Percentiles rank a stretch among this genome's conserved stretches.
Evolutionary conservation across 2,797 vertebrate species (phyloP).

Genomic region (Xyrichtys novacula): DNA sequence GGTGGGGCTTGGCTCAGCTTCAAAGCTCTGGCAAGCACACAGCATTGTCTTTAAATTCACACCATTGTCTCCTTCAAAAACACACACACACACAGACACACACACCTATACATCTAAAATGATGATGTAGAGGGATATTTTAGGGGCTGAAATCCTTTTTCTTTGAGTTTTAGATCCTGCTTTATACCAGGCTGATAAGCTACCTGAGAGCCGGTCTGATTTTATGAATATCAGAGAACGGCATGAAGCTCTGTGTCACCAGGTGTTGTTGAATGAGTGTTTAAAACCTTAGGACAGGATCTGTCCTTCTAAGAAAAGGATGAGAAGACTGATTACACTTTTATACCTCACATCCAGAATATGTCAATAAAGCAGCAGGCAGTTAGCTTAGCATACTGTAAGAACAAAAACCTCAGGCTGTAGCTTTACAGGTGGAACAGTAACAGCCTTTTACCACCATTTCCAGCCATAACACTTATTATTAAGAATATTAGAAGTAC

Average conservation of each 20-base stretch:
- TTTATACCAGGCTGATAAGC: slow-evolving; percentile 23
- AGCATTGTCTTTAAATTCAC: slow-evolving; percentile 85
- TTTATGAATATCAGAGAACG: slow-evolving; percentile 9
- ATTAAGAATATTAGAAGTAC: too few relatives aligned
- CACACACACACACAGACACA: slow-evolving; percentile 46
- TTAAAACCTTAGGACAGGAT: background rate
- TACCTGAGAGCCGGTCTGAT: background rate
- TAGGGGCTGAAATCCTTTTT: slow-evolving; percentile 64
- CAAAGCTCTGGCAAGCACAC: slow-evolving; percentile 80
- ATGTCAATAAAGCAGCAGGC: background rate
- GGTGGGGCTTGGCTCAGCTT: slow-evolving; percentile 81
- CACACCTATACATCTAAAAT: slow-evolving; percentile 70
- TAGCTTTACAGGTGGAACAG: too few relatives aligned
- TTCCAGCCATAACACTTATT: too few relatives aligned
- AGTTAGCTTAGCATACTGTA: too few relatives aligned
- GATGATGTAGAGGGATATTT: slow-evolving; percentile 78
- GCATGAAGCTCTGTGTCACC: background rate
- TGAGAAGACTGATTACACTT: background rate
- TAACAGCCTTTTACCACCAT: too few relatives aligned
- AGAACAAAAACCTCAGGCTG: too few relatives aligned
- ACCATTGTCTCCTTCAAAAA: slow-evolving; percentile 79
- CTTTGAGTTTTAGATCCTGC: slow-evolving; percentile 37
- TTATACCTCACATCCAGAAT: too few relatives aligned
- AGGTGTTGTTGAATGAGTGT: slow-evolving; percentile 1
- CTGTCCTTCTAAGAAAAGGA: background rate